Conservation (phyloP, 2,888 invertebrate species). For the Acrocera orbiculus region DNA sequence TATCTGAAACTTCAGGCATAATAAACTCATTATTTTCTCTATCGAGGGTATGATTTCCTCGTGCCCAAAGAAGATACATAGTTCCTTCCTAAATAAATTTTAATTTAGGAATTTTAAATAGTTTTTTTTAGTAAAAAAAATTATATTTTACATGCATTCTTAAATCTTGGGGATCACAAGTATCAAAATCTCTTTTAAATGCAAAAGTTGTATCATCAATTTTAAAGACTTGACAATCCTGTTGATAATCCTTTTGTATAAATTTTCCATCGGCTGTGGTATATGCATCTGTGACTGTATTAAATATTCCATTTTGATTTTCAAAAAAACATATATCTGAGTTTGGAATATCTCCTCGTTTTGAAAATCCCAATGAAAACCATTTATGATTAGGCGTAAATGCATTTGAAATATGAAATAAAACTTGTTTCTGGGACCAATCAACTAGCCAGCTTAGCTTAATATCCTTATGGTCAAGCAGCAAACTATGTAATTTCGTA, state of each 20-base stretch:
- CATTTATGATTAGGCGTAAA: constrained; percentile 37
- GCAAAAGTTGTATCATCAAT: constrained; percentile 48
- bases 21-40: constrained; percentile 27
- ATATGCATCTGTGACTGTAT: constrained; percentile 49
- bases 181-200: constrained; percentile 65
- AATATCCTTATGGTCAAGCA: constrained; percentile 27
- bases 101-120: background rate
- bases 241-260: constrained; percentile 47
- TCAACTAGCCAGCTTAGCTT: constrained; percentile 32
- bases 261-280: constrained; percentile 44
- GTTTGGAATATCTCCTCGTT: constrained; percentile 50
- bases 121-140: background rate
- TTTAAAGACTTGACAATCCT: constrained; percentile 47
- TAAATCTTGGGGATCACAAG: constrained; percentile 54
- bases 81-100: constrained; percentile 56
- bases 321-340: constrained; percentile 73
- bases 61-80: constrained; percentile 71
- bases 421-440: constrained; percentile 32
- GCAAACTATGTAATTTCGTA: constrained; percentile 28
- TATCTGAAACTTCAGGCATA: constrained; percentile 28
- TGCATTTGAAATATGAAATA: constrained; percentile 30
- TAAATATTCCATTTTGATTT: constrained; percentile 35
- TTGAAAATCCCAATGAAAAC: constrained; percentile 78
- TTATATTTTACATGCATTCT: constrained; percentile 27
- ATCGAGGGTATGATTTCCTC: constrained; percentile 51